phyloP scores from a whole-genome alignment of 2,888 invertebrate genomes.

The Molorchus minor region DNA sequence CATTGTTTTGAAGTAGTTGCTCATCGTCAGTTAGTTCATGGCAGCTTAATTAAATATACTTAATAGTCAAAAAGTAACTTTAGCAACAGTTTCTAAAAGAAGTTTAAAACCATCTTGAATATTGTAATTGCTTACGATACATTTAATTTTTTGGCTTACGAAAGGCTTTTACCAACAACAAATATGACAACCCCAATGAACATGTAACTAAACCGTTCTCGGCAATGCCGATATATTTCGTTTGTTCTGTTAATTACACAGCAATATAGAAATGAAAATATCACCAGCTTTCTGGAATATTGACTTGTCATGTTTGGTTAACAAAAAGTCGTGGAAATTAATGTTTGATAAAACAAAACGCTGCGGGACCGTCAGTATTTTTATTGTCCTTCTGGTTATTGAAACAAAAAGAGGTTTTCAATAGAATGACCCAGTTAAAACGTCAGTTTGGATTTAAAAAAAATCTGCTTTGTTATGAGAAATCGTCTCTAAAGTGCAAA shows the following conservation, averaged over 20 bases:
- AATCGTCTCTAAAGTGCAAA: not conserved
- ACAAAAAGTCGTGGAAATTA: slow-evolving; percentile 8
- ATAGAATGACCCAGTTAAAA: not conserved
- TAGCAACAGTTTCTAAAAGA: too few relatives aligned
- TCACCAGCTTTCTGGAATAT: not conserved
- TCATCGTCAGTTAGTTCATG: too few relatives aligned
- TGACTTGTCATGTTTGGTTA: not conserved
- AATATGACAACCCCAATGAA: not conserved
- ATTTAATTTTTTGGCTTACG: not conserved
- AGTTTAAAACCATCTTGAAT: not conserved
- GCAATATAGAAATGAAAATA: not conserved
- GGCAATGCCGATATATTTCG: not conserved
- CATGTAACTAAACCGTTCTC: not conserved
- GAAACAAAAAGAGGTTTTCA: not conserved
- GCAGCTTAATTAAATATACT: too few relatives aligned
- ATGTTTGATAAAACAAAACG: slow-evolving; percentile 3
- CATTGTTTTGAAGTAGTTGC: too few relatives aligned
- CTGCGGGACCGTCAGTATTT: not conserved
- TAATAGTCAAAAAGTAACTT: too few relatives aligned
- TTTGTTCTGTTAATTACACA: not conserved
- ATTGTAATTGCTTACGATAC: not conserved
- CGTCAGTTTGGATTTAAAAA: not conserved
- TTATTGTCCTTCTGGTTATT: not conserved
- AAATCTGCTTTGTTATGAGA: not conserved
- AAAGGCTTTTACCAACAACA: not conserved